Conservation (phyloP, 2,888 invertebrate species). For the Aromia moschata region DNA sequence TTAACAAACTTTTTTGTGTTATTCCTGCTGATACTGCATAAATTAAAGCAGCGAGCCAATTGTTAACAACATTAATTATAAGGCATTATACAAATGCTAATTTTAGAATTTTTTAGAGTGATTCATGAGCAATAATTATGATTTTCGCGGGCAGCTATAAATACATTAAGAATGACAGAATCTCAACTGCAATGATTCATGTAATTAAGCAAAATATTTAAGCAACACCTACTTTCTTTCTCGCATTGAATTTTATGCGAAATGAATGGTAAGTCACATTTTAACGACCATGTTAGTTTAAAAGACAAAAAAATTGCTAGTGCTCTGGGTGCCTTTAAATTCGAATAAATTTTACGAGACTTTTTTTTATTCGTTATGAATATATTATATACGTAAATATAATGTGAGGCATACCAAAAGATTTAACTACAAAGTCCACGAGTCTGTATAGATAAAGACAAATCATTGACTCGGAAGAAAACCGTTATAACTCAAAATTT, state of each 20-base stretch:
- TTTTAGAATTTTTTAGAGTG: slow-evolving; percentile 22
- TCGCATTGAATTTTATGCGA: neutral
- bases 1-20: slow-evolving; percentile 12
- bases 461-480: too few species aligned
- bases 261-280: too few species aligned
- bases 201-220: slow-evolving; percentile 18
- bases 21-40: slow-evolving; percentile 4
- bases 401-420: too few species aligned
- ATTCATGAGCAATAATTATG: slow-evolving; percentile 26
- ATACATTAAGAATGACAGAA: slow-evolving; percentile 22
- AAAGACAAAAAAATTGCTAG: too few species aligned
- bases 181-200: slow-evolving; percentile 25
- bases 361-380: too few species aligned
- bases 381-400: too few species aligned
- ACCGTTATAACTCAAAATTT: too few species aligned
- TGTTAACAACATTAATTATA: slow-evolving; percentile 21
- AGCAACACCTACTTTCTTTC: slow-evolving; percentile 24
- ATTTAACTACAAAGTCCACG: too few species aligned
- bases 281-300: too few species aligned
- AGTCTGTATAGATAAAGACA: too few species aligned
- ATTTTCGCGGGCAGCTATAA: slow-evolving; percentile 21
- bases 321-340: too few species aligned
- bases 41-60: slow-evolving; percentile 16
- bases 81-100: slow-evolving; percentile 19
- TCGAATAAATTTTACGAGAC: too few species aligned